These are phyloP conservation scores for Aphodius granarius DNA, from an alignment of 2,888 invertebrate genomes.

Conservation along the genomic window DNA sequence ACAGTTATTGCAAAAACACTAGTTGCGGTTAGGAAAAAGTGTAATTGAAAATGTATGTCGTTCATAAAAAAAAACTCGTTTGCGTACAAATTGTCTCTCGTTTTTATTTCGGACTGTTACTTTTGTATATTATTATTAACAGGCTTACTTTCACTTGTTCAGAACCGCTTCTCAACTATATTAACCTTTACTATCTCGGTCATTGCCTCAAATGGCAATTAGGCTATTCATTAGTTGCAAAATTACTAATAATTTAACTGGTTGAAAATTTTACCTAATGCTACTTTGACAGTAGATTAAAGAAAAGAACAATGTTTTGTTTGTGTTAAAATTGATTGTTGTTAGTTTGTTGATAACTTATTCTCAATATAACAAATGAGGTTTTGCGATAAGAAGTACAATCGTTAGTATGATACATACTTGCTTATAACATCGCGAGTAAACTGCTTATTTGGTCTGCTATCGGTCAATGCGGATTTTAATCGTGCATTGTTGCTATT, in stretches of 20 bases:
- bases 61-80: neutral
- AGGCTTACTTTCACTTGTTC: neutral
- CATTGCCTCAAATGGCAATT: neutral
- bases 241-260: neutral
- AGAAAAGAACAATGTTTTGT: no score
- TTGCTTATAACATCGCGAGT: neutral
- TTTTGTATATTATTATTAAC: no score
- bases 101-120: neutral
- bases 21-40: neutral
- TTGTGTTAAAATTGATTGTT: neutral
- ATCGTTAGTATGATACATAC: neutral
- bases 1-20: neutral
- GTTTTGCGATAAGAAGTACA: neutral
- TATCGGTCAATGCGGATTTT: neutral
- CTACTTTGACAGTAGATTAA: no score
- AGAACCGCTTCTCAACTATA: neutral
- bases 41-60: neutral
- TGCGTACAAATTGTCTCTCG: neutral
- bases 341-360: neutral
- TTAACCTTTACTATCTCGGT: neutral
- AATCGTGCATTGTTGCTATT: neutral
- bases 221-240: neutral
- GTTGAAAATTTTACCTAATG: no score
- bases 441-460: neutral
- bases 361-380: neutral